Base-by-base conservation (phyloP, 2,797 vertebrate species). In the Hybognathus amarus region DNA sequence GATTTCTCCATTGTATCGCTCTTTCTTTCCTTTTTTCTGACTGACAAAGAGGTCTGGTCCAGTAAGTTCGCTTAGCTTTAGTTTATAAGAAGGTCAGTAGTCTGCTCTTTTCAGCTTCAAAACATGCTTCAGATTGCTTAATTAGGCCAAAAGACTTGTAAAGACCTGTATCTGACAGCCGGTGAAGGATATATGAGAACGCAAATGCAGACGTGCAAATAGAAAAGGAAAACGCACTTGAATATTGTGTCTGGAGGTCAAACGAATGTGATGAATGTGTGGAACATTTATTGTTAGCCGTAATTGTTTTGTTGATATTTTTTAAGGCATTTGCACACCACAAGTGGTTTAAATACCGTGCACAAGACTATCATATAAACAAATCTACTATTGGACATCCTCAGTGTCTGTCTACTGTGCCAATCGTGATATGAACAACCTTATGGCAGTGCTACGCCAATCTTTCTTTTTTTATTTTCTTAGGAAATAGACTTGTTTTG, bases 71-170 rank as follows among this genome's bases (percentile, higher is more conserved):
- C 79, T 87, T 87, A 90, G 87, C 91, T 91, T 89, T 88, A 91
- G 86, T 89, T 80, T 86, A 91, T 88, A 92, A 93, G 93, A 94
- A 96, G 95, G 95, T 96, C 94, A 95, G 91, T 90, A 88, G 91
- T 91, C 89, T 91, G 91, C 90, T 93, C 91, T 91, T 93, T 91
- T 91, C 89, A 91, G 88, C 91, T 90, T 91, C 91, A 92, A 91
- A 93, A 94, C 93, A 93, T 92, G 92, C 92, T 92, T 89, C 90
- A 91, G 90, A 94, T 94, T 93, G 93, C 94, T 95, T 95, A 96
- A 96, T 96, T 94, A 96, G 93, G 92, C 89, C 89, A 90, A 91
- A 89, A 87, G 86, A 75, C 87, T 90, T 93, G 91, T 93, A 90
- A 90, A 90, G 91, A 87, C 81, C 54, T 87, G 84, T 84, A 90